A percentile compares a stretch with the other conserved stretches of the same genome.
Conservation (phyloP, 2,113 vertebrate genomes). For the Odocoileus virginianus region DNA sequence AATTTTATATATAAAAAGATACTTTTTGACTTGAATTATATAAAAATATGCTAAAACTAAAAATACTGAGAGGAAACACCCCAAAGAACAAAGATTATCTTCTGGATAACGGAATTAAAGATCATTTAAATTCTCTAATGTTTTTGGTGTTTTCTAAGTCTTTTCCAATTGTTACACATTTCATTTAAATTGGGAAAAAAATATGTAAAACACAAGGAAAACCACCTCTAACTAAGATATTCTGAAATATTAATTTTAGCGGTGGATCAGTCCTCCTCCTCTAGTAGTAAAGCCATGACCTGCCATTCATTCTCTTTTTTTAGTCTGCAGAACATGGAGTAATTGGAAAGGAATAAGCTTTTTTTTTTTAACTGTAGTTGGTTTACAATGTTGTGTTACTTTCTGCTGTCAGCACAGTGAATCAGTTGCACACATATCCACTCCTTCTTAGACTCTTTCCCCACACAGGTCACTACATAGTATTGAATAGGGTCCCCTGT, state of each 20-base stretch:
- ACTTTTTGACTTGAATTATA: background rate
- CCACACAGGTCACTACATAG: background rate
- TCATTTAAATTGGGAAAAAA: background rate
- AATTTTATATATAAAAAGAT: background rate
- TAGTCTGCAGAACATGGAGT: background rate
- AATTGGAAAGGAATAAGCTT: background rate
- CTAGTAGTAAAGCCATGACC: background rate
- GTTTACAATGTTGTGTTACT: background rate
- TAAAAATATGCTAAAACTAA: background rate
- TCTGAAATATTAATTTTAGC: background rate
- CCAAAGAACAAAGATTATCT: background rate
- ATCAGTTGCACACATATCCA: background rate
- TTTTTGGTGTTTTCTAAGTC: background rate
- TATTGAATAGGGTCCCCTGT: background rate
- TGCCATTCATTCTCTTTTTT: background rate
- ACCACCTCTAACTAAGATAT: background rate
- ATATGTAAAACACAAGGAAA: background rate
- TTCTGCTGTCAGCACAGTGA: background rate
- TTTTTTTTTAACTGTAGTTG: background rate
- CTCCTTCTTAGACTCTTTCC: background rate
- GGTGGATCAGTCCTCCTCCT: background rate
- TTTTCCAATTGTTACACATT: background rate
- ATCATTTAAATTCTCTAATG: background rate
- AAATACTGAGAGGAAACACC: background rate
- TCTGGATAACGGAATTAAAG: background rate